Conservation (phyloP, 2,888 invertebrate genomes). For the Rhagium mordax region DNA sequence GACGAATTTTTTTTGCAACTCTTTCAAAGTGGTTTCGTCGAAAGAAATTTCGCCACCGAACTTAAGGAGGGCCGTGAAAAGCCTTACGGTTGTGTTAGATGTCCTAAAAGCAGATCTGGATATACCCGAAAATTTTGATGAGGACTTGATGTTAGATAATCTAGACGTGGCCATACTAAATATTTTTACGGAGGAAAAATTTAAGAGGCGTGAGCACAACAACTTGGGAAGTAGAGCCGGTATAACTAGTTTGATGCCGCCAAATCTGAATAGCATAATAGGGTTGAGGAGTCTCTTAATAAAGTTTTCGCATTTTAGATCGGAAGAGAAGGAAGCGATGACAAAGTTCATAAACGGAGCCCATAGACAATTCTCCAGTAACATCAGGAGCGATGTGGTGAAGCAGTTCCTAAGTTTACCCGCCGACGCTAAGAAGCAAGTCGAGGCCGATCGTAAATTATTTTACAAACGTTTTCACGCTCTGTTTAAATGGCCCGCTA, state of each 20-base stretch:
- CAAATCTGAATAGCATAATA: conserved; percentile 53
- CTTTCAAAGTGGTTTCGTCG: conserved; percentile 29
- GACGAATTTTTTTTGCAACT: conserved; percentile 53
- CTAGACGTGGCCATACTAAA: conserved; percentile 54
- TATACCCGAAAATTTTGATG: conserved; percentile 52
- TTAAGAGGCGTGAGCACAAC: neutral
- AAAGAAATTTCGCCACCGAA: conserved; percentile 21
- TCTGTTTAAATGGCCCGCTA: conserved; percentile 52
- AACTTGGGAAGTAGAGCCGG: neutral
- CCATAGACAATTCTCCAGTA: neutral
- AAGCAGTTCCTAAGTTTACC: neutral
- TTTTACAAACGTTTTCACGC: conserved; percentile 48
- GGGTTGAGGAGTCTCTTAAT: conserved; percentile 55
- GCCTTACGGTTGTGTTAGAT: conserved; percentile 46
- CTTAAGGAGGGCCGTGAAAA: conserved; percentile 43
- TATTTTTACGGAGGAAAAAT: conserved; percentile 28
- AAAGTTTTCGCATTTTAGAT: conserved; percentile 44
- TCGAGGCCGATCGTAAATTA: conserved; percentile 37
- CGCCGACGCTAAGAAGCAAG: neutral
- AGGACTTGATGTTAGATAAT: conserved; percentile 49
- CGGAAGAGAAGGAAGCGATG: neutral
- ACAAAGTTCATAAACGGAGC: neutral
- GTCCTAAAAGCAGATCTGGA: conserved; percentile 50
- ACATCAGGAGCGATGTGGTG: conserved; percentile 2
- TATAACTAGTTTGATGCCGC: conserved; percentile 49